Conservation (phyloP, 2,797 vertebrate genomes). For the Nyctalus aviator region DNA sequence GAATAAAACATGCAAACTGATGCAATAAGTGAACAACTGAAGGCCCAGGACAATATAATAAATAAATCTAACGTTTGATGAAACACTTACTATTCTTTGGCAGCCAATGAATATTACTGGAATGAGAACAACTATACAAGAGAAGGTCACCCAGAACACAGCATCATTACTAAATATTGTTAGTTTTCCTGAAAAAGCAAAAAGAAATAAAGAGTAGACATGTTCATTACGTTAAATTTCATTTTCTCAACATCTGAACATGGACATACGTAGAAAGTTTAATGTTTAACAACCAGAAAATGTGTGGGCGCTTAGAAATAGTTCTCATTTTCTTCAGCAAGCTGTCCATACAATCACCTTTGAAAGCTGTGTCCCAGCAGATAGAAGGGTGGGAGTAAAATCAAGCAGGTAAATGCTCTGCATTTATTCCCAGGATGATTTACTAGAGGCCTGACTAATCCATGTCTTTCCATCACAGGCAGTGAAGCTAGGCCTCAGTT, state of each 20-base stretch:
- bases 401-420: neutral
- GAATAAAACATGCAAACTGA: neutral
- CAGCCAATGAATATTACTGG: conserved; percentile 93
- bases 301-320: neutral
- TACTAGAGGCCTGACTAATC: neutral
- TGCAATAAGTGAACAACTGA: neutral
- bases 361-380: conserved; percentile 14
- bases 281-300: neutral
- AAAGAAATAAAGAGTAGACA: conserved; percentile 59
- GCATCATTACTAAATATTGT: conserved; percentile 89
- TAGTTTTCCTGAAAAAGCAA: conserved; percentile 90
- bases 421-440: neutral
- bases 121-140: conserved; percentile 89
- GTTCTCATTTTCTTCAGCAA: neutral
- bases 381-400: neutral
- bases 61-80: neutral
- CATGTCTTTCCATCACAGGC: neutral
- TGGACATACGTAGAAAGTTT: neutral
- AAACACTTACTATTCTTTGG: conserved; percentile 93
- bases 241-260: neutral
- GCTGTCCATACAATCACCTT: neutral
- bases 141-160: conserved; percentile 95
- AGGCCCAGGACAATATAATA: neutral
- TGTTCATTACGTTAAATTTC: neutral
- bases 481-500: neutral